These are phyloP conservation scores for Drosophila bunnanda DNA, from an alignment of 2,888 invertebrate species.

Conservation along the genomic window DNA sequence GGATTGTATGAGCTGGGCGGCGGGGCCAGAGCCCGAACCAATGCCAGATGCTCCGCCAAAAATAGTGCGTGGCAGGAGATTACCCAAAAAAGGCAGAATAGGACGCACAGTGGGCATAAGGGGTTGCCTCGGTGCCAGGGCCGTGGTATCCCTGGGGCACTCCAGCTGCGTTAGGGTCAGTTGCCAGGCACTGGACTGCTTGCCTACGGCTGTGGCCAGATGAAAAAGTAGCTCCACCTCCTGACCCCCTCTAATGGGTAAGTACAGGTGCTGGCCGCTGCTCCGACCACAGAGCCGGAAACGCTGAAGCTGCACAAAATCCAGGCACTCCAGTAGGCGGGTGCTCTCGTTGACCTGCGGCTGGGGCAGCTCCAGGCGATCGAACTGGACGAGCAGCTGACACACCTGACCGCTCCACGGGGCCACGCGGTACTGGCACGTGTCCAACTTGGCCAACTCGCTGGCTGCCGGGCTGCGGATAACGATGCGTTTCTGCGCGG, in stretches of 20 bases:
- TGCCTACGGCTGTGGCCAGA: constrained; percentile 84
- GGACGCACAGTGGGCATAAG: constrained; percentile 55
- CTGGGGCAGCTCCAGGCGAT: constrained; percentile 76
- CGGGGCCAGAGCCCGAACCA: constrained; percentile 47
- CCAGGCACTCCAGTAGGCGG: constrained; percentile 65
- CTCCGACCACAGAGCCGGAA: constrained; percentile 87
- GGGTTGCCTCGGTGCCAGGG: constrained; percentile 6
- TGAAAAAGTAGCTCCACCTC: constrained; percentile 85
- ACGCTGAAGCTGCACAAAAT: constrained; percentile 77
- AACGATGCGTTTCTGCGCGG: constrained; percentile 75
- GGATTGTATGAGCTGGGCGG: constrained; percentile 51
- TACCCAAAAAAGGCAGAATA: constrained; percentile 57
- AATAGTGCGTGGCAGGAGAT: constrained; percentile 71
- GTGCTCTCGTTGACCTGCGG: constrained; percentile 62
- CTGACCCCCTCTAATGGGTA: constrained; percentile 75
- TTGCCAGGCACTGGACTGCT: constrained; percentile 85
- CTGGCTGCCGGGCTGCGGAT: constrained; percentile 72
- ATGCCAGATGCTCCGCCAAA: constrained; percentile 56
- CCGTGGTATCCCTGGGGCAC: constrained; percentile 82
- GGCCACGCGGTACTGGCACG: constrained; percentile 74
- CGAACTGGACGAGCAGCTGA: constrained; percentile 80
- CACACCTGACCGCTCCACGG: constrained; percentile 76
- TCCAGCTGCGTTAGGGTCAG: constrained; percentile 88
- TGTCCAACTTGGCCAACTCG: constrained; percentile 52
- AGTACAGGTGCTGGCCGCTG: constrained; percentile 86